These are phyloP conservation scores for Polyommatus icarus DNA, from an alignment of 2,888 invertebrate species.

Conservation along the genomic window DNA sequence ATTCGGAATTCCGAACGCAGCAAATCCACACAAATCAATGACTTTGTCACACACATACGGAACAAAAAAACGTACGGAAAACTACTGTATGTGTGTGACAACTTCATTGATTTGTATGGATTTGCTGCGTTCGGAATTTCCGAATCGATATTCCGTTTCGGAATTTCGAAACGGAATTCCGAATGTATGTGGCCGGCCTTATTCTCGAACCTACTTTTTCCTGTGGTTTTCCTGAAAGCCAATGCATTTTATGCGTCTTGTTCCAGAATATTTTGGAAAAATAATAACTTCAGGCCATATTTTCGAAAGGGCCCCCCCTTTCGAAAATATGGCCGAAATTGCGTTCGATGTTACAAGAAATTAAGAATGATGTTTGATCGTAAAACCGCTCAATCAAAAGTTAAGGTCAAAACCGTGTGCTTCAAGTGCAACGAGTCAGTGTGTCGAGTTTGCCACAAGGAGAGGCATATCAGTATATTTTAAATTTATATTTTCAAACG, in stretches of 20 bases:
- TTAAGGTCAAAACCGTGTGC: conserved; percentile 21
- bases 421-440: conserved; percentile 22
- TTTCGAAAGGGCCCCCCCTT: conserved; percentile 5
- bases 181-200: too few species aligned
- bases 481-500: neutral
- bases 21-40: too few species aligned
- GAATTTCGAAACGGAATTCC: too few species aligned
- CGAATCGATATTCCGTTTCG: too few species aligned
- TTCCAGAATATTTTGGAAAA: conserved; percentile 24
- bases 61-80: too few species aligned
- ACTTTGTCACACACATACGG: too few species aligned
- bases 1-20: too few species aligned
- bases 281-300: conserved; percentile 10
- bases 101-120: too few species aligned
- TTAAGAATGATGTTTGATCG: conserved; percentile 14
- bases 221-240: conserved; percentile 24
- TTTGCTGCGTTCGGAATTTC: too few species aligned
- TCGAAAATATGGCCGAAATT: conserved; percentile 26
- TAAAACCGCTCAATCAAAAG: conserved; percentile 15
- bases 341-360: conserved; percentile 1
- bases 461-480: conserved; percentile 2
- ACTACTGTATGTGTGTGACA: too few species aligned
- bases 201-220: neutral
- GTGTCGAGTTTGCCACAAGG: conserved; percentile 2
- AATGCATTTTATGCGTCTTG: neutral